Evolutionary conservation across 1,140 invertebrate genomes (phyloP).

Genomic region (Helicoverpa zea): DNA sequence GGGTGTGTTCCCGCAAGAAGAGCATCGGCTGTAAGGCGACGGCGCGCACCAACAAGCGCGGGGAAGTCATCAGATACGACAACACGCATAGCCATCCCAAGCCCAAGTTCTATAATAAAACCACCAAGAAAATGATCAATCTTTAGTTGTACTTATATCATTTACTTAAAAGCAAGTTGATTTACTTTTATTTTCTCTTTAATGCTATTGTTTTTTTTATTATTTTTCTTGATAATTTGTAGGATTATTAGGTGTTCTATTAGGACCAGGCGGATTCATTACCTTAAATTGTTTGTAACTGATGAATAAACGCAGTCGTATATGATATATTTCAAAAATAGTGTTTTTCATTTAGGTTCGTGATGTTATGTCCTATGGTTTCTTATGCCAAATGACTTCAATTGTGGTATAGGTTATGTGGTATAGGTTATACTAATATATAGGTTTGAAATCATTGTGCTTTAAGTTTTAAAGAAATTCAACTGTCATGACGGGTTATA

Average conservation of each 20-base stretch:
- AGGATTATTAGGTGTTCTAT: too few species aligned
- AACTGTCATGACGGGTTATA: too few species aligned
- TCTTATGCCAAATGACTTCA: too few species aligned
- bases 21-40: conserved; percentile 61
- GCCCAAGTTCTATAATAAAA: conserved; percentile 67
- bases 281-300: too few species aligned
- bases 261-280: too few species aligned
- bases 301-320: too few species aligned
- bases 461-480: neutral
- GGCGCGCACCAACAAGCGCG: conserved; percentile 70
- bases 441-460: neutral
- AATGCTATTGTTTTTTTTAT: conserved; percentile 4
- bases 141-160: conserved; percentile 43
- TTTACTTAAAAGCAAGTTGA: neutral
- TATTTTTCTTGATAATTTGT: too few species aligned
- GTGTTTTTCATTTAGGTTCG: too few species aligned
- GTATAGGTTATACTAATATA: too few species aligned
- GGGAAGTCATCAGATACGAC: conserved; percentile 64
- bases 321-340: too few species aligned
- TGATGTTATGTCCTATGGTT: too few species aligned
- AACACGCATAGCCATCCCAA: conserved; percentile 72
- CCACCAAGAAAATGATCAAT: conserved; percentile 62
- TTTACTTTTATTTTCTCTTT: neutral
- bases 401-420: too few species aligned
- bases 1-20: conserved; percentile 71